Evolutionary conservation across 2,888 invertebrate genomes (phyloP).

Genomic region (Rapana venosa): DNA sequence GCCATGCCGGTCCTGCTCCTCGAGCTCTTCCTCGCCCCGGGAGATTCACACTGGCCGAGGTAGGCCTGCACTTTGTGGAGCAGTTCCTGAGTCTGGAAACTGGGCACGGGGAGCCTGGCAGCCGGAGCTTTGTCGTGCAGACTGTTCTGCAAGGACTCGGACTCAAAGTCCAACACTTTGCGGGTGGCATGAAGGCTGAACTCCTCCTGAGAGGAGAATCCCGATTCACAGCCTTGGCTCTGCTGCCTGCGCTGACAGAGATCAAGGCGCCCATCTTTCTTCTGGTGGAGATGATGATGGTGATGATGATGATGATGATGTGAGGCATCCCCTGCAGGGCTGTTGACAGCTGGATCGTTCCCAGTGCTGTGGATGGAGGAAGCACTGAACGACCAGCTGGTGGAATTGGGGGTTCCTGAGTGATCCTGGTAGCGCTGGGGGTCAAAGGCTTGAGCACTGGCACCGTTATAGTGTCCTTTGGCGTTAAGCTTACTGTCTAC

Average conservation of each 20-base stretch:
- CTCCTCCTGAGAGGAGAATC: constrained; percentile 64
- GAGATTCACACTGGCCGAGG: constrained; percentile 36
- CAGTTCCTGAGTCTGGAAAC: constrained; percentile 45
- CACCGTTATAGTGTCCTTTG: not conserved
- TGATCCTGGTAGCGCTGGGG: constrained; percentile 65
- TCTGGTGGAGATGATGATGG: not conserved
- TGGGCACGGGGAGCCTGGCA: not conserved
- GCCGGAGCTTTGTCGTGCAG: constrained; percentile 20
- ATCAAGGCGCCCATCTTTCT: not conserved
- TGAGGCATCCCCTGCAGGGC: constrained; percentile 7
- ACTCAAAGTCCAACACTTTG: constrained; percentile 65
- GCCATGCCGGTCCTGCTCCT: not conserved
- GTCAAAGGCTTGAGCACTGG: constrained; percentile 53
- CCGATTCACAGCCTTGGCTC: constrained; percentile 54
- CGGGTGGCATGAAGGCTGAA: constrained; percentile 67
- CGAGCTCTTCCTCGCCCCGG: constrained; percentile 20
- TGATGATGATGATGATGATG: not conserved
- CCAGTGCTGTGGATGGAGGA: constrained; percentile 50
- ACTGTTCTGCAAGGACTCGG: constrained; percentile 49
- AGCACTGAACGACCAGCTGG: constrained; percentile 67
- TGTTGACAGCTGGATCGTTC: not conserved
- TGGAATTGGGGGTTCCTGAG: constrained; percentile 55
- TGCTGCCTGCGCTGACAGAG: not conserved
- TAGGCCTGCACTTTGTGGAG: constrained; percentile 43
- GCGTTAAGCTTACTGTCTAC: not conserved